These are phyloP conservation scores for Ceratosolen fusciceps DNA, from an alignment of 1,140 invertebrate genomes.

Conservation along the genomic window DNA sequence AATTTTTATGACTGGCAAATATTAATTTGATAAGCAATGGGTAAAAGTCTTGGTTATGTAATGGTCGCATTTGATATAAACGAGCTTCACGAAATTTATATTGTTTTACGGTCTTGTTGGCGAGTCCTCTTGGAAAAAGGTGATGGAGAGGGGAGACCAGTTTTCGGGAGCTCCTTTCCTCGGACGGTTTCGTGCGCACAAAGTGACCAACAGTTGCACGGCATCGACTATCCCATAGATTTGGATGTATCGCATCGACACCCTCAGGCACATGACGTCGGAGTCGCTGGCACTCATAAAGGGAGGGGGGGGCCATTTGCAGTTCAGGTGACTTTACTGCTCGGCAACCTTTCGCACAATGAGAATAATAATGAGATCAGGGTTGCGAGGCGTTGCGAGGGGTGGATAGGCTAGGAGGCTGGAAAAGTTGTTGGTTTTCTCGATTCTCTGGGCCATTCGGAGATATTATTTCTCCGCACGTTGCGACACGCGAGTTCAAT, in stretches of 20 bases:
- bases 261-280: neutral
- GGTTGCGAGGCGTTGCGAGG: neutral
- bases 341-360: neutral
- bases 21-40: too few species aligned
- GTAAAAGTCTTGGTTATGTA: neutral
- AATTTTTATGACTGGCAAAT: neutral
- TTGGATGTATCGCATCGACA: slow-evolving; percentile 37
- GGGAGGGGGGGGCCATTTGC: too few species aligned
- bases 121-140: neutral
- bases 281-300: slow-evolving; percentile 24
- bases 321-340: slow-evolving; percentile 20
- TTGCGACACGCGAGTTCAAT: neutral
- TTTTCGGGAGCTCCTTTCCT: slow-evolving; percentile 31
- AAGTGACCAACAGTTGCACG: neutral
- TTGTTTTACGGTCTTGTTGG: neutral
- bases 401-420: neutral
- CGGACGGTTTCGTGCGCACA: neutral
- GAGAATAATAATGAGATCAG: too few species aligned
- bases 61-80: neutral
- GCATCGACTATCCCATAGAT: neutral
- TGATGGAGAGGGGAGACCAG: slow-evolving; percentile 11
- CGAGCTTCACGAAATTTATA: neutral
- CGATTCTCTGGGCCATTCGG: too few species aligned
- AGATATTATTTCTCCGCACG: too few species aligned
- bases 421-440: too few species aligned